Base-by-base conservation (phyloP, 2,888 invertebrate species). In the Pandemis corylana region DNA sequence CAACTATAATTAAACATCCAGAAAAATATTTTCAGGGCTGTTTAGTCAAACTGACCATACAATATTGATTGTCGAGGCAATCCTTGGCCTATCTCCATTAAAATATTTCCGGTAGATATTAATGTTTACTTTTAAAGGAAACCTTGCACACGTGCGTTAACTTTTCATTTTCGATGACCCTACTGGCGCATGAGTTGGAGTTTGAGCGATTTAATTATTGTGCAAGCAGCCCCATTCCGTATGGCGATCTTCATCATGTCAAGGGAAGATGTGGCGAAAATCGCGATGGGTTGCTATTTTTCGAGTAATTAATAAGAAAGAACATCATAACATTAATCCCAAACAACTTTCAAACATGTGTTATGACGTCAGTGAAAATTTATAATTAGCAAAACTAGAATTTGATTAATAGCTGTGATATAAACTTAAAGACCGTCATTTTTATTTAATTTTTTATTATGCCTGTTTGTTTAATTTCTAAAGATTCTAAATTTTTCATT, bases 171-270 rank as follows among this genome's bases (percentile, higher is more conserved):
- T 28, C 4, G 20, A 20, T 28, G 28, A 59, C 9, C 15, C 9
- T 59, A 59, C 5, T 0, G 12, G 59, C 59, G 7, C 20, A 51
- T 5, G n/a, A 15, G 56, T 20, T 20, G 10, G 20, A n/a, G 15
- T 65, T 65, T 56, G 68, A 42, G 53, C 59, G 68, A 68, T 13
- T 46, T 68, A 44, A 59, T 20, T 20, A 20, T 73, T 73, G 41
- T n/a, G 68, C 44, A 73, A 69, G 56, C 56, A 36, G 20, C 20
- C 53, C 28, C 63, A 68, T 63, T 69, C 49, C 13, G 59, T 73
- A 56, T 59, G 68, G 64, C 73, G 73, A 68, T 69, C 68, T 73
- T 56, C 15, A 73, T 59, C 63, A 72, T 69, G 73, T 69, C 73
- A 73, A 73, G 73, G 73, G 64, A 13, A 13, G n/a, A 20, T 49